Base-by-base conservation (phyloP, 2,797 vertebrate genomes). In the Sternotherus odoratus region DNA sequence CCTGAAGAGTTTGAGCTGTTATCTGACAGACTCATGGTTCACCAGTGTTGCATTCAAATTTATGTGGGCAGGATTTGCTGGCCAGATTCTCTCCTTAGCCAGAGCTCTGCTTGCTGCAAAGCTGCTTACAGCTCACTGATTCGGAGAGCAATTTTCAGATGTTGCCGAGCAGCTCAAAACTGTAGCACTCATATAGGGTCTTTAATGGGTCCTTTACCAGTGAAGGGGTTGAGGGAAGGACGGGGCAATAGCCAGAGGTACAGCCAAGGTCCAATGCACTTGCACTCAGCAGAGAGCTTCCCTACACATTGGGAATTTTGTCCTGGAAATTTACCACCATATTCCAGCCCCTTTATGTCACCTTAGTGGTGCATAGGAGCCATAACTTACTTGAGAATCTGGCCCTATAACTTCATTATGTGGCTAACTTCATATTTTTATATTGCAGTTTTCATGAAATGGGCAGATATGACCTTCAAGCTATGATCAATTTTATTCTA, bases 391-490 rank as follows among this genome's bases (percentile, higher is more conserved):
- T 19, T 60, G 11, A 28, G 19, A 11, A 26, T 53, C 54, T 54
- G 13, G 17, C 63, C 30, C 69, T 43, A 50, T 8, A 36, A 4
- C 53, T 21, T 48, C 49, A 36, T 51, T 80, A 49, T 46, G 3
- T 12, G n/a, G 82, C 21, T 69, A 63, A 5, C 3, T 2, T 63
- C 33, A 88, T 91, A 7, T 86, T 95, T 92, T 89, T 94, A 50
- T 95, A 30, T 86, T 94, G 78, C 92, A 99, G 99, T 93, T 97
- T 98, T 83, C 99, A 99, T 74, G 98, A 99, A 94, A 98, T 99
- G 98, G 99, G 98, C 6, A 97, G 98, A 91, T 98, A 98, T 17
- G 99, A 99, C 83, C 98, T 99, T 21, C 99, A 98, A 2, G 98
- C 99, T 1, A 95, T 98, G 30, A 96, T 99, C 1, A 74, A 98